Evolutionary conservation across 1,140 invertebrate species (phyloP).

Genomic region (Frieseomelitta varia): DNA sequence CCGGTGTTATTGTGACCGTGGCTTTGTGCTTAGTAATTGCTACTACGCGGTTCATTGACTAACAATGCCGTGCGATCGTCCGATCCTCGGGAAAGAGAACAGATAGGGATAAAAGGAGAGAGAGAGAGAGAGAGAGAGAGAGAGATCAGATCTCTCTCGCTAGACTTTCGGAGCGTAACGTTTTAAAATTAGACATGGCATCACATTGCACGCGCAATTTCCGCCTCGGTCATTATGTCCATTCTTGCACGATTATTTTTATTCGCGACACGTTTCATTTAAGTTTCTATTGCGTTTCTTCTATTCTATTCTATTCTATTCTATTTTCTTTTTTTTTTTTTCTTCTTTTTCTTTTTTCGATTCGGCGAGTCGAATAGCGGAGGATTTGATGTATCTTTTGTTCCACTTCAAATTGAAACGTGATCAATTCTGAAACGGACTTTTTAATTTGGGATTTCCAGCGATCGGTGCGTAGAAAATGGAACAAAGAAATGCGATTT

Average conservation of each 20-base stretch:
- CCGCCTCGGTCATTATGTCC: constrained; percentile 21
- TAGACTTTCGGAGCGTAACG: constrained; percentile 22
- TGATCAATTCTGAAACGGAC: neutral
- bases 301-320: too few species aligned
- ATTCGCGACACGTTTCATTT: neutral
- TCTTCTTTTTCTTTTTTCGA: neutral
- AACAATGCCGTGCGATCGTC: constrained; percentile 40
- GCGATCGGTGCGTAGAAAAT: neutral
- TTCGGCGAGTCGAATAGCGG: neutral
- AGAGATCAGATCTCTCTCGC: neutral
- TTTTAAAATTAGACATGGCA: constrained; percentile 52
- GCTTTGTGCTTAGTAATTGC: constrained; percentile 57
- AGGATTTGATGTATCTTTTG: neutral
- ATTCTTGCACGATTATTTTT: constrained; percentile 21
- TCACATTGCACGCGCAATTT: constrained; percentile 36
- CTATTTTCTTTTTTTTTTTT: neutral
- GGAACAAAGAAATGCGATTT: neutral
- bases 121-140: neutral
- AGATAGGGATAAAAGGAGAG: neutral
- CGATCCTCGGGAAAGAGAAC: constrained; percentile 3
- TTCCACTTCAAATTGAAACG: neutral
- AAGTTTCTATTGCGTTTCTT: neutral
- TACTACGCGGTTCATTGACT: constrained; percentile 49
- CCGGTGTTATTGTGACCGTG: constrained; percentile 48
- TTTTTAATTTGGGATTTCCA: neutral